These are phyloP conservation scores for Neogobius melanostomus DNA, from an alignment of 2,113 vertebrate genomes.

Conservation along the genomic window DNA sequence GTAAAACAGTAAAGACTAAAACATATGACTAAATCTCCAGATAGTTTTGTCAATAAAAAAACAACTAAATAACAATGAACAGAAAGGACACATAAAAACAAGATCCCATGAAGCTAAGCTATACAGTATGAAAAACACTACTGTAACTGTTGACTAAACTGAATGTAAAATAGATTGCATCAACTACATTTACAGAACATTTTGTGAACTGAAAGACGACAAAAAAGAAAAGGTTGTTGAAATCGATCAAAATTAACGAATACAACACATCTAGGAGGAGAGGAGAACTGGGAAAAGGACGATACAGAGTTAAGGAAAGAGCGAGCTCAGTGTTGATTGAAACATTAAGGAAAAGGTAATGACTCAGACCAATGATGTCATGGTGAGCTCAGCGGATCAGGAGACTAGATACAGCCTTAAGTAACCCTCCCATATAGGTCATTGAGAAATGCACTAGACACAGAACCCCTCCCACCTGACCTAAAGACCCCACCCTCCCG, in stretches of 20 bases:
- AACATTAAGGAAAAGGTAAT: slow-evolving; percentile 22
- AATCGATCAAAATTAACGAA: neutral
- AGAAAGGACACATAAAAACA: no score
- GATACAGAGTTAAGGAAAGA: slow-evolving; percentile 10
- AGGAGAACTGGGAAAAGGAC: slow-evolving; percentile 18
- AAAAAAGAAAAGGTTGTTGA: slow-evolving; percentile 1
- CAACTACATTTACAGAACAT: no score
- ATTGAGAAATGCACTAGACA: slow-evolving; percentile 38
- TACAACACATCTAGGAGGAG: neutral
- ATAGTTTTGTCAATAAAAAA: no score
- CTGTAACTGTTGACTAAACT: no score
- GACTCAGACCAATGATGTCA: slow-evolving; percentile 56
- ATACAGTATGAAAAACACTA: no score
- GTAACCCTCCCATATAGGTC: slow-evolving; percentile 50
- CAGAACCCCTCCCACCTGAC: slow-evolving; percentile 29
- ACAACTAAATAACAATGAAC: no score
- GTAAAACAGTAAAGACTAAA: no score
- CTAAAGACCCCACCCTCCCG: slow-evolving; percentile 40
- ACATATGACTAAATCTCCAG: no score
- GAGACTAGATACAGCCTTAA: slow-evolving; percentile 35
- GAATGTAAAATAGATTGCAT: no score
- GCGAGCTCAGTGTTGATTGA: slow-evolving; percentile 35
- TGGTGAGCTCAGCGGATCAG: slow-evolving; percentile 61
- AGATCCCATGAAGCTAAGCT: no score
- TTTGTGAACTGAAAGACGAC: no score